These are phyloP conservation scores for Carcharodon carcharias DNA, from an alignment of 2,797 vertebrate genomes.

Conservation along the genomic window DNA sequence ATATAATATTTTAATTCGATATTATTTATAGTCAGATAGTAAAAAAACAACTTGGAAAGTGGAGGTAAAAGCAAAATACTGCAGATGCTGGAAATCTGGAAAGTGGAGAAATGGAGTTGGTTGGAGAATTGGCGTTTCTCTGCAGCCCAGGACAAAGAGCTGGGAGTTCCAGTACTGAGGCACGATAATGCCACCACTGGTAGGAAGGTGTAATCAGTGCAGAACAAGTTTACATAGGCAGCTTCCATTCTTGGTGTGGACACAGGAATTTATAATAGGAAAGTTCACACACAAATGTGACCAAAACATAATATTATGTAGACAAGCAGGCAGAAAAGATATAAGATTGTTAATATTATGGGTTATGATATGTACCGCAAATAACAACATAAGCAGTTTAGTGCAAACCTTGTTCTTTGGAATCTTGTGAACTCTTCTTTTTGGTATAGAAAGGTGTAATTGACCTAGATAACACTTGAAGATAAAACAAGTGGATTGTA, in stretches of 20 bases:
- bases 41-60: neutral
- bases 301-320: neutral
- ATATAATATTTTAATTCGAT: neutral
- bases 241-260: neutral
- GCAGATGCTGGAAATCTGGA: too few species aligned
- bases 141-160: neutral
- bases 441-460: neutral
- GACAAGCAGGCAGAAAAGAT: neutral
- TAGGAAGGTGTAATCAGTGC: neutral
- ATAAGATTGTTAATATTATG: neutral
- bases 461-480: slow-evolving; percentile 3
- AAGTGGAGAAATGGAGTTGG: neutral
- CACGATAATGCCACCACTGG: neutral
- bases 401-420: neutral
- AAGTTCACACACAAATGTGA: neutral
- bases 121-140: neutral
- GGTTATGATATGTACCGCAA: neutral
- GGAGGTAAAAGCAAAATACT: neutral
- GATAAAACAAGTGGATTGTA: neutral
- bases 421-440: neutral
- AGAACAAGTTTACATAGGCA: neutral
- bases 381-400: neutral
- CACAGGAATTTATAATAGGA: neutral
- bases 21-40: neutral
- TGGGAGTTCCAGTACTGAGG: neutral